Evolutionary conservation across 2,888 invertebrate genomes (phyloP), one percentile per base, ranked within the genome.

Genomic region (Micoletzkya japonica): DNA sequence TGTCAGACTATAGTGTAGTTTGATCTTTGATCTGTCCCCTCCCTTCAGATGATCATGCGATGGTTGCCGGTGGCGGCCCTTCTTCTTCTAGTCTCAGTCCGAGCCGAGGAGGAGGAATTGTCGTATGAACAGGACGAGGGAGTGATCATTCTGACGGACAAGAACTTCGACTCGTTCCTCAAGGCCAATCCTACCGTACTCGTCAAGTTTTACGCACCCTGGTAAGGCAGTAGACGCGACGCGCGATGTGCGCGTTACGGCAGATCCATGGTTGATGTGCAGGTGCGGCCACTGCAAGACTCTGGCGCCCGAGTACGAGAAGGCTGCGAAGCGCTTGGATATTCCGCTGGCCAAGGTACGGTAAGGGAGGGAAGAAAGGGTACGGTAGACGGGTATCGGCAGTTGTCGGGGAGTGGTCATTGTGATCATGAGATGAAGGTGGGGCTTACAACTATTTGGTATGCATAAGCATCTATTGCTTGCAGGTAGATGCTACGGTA

Each of bases 201-300:
- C 39, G 87, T 89, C 24, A 89, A 89, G 79, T 89, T 89, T 79
- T 90, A 89, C 84, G 89, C 89, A n/a, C 89, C 89, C 34, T 89
- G 89, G 89, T 89, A 80, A 59, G 61, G 50, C 52, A 52, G 2
- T 54, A 26, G 32, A 20, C 10, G 10, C 44, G 10, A 14, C 20
- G 44, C 10, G 10, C 44, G 10, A 20, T 44, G 10, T 44, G 20
- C 10, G 10, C 44, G 10, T 44, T 10, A 14, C 10, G 44, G 10
- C 20, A 14, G 44, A 44, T 44, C 44, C 20, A 14, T 44, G 26
- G 24, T 24, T 24, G 54, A 54, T 10, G 6, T 75, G 39, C 52
- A 88, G 88, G 87, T 89, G 89, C 83, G 88, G 88, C 6, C 88
- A 88, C 73, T 89, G 88, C 80, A 88, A 88, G 77, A 77, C 80